Percentiles rank a stretch among this genome's conserved stretches.
Evolutionary conservation across 1,140 invertebrate genomes (phyloP).

Genomic region (Papilio xuthus): DNA sequence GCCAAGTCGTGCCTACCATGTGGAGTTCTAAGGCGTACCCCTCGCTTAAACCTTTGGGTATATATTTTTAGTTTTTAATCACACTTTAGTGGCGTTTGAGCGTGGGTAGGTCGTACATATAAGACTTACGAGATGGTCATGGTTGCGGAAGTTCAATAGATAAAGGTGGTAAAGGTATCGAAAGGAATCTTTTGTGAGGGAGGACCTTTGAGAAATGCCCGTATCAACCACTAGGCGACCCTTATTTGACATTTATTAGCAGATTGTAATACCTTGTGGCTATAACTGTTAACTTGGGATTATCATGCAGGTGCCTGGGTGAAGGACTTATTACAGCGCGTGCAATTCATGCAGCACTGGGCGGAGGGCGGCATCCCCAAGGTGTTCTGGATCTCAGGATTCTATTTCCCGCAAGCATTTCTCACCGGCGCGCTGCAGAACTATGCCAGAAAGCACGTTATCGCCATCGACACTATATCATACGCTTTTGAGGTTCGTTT

Average conservation of each 20-base stretch:
- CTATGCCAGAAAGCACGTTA: conserved; percentile 88
- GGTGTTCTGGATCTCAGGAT: conserved; percentile 93
- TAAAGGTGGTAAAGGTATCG: neutral
- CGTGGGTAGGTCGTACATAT: neutral
- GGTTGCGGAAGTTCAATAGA: neutral
- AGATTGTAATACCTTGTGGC: neutral
- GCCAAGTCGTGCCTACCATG: conserved; percentile 86
- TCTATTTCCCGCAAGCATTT: conserved; percentile 94
- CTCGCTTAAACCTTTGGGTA: conserved; percentile 90
- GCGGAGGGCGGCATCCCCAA: conserved; percentile 85
- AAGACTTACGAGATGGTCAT: neutral
- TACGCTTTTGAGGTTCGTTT: conserved; percentile 86
- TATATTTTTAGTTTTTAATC: conserved; percentile 43
- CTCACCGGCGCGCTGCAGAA: conserved; percentile 92
- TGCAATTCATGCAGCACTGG: conserved; percentile 87
- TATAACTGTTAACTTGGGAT: neutral
- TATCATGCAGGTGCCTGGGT: conserved; percentile 79
- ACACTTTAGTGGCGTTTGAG: neutral
- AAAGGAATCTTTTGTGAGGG: conserved; percentile 1
- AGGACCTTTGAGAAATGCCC: neutral
- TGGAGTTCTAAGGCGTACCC: conserved; percentile 90
- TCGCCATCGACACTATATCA: conserved; percentile 89
- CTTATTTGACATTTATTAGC: neutral
- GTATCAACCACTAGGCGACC: too few species aligned
- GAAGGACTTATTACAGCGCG: conserved; percentile 82